Evolutionary conservation across 2,888 invertebrate genomes (phyloP).

Genomic region (Chloroclystis v-ata): DNA sequence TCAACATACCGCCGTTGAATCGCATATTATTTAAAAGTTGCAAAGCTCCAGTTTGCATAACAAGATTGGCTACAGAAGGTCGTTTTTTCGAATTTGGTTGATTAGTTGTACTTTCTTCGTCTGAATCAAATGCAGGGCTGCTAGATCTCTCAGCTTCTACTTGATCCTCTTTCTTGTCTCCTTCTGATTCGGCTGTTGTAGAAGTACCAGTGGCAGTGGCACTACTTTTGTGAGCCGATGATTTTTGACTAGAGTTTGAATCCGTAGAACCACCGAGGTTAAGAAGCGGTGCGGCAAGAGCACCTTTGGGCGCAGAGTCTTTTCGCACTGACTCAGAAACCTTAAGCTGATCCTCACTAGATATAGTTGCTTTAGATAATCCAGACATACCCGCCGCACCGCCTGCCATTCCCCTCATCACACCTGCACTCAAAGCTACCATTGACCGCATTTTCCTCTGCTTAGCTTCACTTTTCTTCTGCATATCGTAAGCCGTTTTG

Average conservation of each 20-base stretch:
- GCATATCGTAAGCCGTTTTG: slow-evolving; percentile 97
- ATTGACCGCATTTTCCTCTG: slow-evolving; percentile 97
- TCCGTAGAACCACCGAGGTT: slow-evolving; percentile 73
- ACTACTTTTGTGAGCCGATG: slow-evolving; percentile 78
- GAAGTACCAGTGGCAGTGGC: slow-evolving; percentile 78
- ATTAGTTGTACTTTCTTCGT: slow-evolving; percentile 87
- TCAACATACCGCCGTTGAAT: slow-evolving; percentile 75
- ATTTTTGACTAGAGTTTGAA: slow-evolving; percentile 80
- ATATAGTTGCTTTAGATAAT: slow-evolving; percentile 85
- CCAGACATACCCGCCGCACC: slow-evolving; percentile 92
- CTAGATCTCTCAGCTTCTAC: slow-evolving; percentile 88
- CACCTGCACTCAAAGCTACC: slow-evolving; percentile 93
- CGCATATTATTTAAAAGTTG: slow-evolving; percentile 76
- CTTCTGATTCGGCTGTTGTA: slow-evolving; percentile 72
- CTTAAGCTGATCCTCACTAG: slow-evolving; percentile 85
- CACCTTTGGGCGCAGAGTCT: slow-evolving; percentile 60
- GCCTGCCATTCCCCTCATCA: slow-evolving; percentile 94
- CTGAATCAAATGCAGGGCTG: slow-evolving; percentile 95
- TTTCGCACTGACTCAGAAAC: slow-evolving; percentile 60
- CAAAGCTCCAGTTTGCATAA: slow-evolving; percentile 81
- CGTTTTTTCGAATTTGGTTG: slow-evolving; percentile 79
- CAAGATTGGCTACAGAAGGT: slow-evolving; percentile 82
- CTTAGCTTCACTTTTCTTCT: slow-evolving; percentile 97
- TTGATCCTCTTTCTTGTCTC: slow-evolving; percentile 69
- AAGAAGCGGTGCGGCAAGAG: slow-evolving; percentile 60